These are phyloP conservation scores for Tokudaia muenninki DNA, from an alignment of 2,797 vertebrate genomes.

Conservation along the genomic window DNA sequence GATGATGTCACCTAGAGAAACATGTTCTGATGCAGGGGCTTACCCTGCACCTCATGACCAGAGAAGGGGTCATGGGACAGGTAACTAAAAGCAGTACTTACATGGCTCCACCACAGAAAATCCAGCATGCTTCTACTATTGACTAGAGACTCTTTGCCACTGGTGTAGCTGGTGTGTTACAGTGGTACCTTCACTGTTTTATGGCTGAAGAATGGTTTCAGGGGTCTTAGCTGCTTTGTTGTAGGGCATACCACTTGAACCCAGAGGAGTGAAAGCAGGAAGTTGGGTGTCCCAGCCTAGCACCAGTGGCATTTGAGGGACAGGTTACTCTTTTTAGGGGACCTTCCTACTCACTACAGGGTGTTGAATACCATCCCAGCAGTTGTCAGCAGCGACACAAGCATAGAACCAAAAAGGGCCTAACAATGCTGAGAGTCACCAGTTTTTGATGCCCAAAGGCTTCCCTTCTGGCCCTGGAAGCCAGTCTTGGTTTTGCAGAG, in stretches of 20 bases:
- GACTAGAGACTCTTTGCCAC: too few species aligned
- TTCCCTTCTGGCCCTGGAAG: background rate
- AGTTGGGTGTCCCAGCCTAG: background rate
- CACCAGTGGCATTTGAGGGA: too few species aligned
- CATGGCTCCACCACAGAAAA: rapidly evolving
- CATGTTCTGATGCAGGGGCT: background rate
- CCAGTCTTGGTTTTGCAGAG: background rate
- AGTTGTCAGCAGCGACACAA: background rate
- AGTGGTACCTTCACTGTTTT: background rate
- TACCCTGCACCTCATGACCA: background rate
- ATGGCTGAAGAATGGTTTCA: background rate
- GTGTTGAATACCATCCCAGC: background rate
- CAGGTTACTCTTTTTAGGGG: background rate
- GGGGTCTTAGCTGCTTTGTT: background rate
- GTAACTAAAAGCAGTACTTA: rapidly evolving
- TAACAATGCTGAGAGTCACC: background rate
- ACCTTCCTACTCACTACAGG: background rate
- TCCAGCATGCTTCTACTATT: background rate
- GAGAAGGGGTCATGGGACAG: rapidly evolving
- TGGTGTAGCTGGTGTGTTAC: background rate
- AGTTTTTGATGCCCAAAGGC: background rate
- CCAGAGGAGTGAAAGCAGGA: too few species aligned
- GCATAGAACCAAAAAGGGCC: too few species aligned
- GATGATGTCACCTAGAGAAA: background rate
- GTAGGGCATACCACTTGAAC: background rate